Evolutionary conservation across 92 coral and sea anemone species (phyloP), one percentile per base, ranked within the genome.

Genomic region (Bergia puertoricense): DNA sequence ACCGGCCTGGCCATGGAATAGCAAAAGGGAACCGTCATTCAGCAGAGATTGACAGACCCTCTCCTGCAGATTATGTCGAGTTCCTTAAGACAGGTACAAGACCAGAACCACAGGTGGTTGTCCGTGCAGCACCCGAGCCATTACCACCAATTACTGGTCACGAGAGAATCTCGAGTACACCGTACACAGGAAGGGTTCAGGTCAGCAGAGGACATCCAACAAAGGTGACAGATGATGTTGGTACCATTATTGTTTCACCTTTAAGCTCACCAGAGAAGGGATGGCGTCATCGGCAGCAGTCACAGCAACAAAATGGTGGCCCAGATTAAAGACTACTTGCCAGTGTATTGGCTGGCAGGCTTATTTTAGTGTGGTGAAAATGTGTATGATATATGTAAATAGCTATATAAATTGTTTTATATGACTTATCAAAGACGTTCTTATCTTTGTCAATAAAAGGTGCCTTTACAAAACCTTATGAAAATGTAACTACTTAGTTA

Each of bases 251-350:
- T 77, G 96, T 97, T 56, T 95, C 99, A 9, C 99, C 99, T 10
- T 85, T 97, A 36, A 95, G 98, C 69, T 97, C 99, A 59, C 99
- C 99, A 6, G 99, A 97, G 89, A 97, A 97, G 85, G 98, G 98
- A 41, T 97, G 99, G 99, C 88, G 98, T 80, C 99, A 95, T 68
- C 90, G 86, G 69, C 96, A 93, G 69, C 94, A 90, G 9, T 84
- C 98, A 15, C 98, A 91, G 38, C 98, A 91, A 42, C 96, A 95
- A 86, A 90, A 95, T 80, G 94, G 98, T 69, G 78, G 87, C 39
- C 87, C 87, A 45, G 87, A 84, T 71, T 84, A 84, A 74, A 18
- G 51, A 36, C 86, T 9, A 39, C 5, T 22, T 38, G 4, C 50
- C 30, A 39, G 14, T 41, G 30, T 76, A 76, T 41, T 76, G 80